Evolutionary conservation across 1,140 invertebrate species (phyloP).

Genomic region (Holcopasites calliopsidis): DNA sequence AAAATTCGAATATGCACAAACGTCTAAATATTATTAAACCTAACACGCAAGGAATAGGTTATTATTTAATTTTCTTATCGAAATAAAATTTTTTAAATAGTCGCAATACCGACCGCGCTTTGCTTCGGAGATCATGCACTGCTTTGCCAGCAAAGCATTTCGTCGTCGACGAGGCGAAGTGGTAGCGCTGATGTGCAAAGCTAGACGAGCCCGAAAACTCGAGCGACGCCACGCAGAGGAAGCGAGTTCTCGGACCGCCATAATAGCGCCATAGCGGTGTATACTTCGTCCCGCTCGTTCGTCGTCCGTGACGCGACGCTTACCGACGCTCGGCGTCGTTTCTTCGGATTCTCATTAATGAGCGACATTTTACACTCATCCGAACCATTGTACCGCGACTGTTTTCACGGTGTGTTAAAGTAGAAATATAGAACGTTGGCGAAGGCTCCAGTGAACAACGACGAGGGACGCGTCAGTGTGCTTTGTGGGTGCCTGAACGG

Average conservation of each 20-base stretch:
- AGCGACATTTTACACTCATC: not conserved
- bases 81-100: too few species aligned
- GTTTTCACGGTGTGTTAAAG: too few species aligned
- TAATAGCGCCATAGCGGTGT: slow-evolving; percentile 68
- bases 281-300: slow-evolving; percentile 63
- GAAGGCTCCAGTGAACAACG: not conserved
- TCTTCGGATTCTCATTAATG: slow-evolving; percentile 23
- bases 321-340: slow-evolving; percentile 78
- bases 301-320: slow-evolving; percentile 69
- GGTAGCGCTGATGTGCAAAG: slow-evolving; percentile 66
- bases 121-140: not conserved
- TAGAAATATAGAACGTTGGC: not conserved
- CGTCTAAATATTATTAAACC: too few species aligned
- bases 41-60: too few species aligned
- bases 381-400: not conserved
- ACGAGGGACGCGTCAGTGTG: slow-evolving; percentile 33
- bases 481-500: slow-evolving; percentile 29
- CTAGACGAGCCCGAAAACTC: slow-evolving; percentile 53
- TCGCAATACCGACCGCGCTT: not conserved
- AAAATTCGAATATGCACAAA: too few species aligned
- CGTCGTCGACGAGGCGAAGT: not conserved
- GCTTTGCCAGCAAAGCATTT: not conserved
- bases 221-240: slow-evolving; percentile 63
- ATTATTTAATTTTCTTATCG: too few species aligned
- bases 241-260: slow-evolving; percentile 70